Conservation (phyloP, 1,140 invertebrate species). For the Cecropterus lyciades region DNA sequence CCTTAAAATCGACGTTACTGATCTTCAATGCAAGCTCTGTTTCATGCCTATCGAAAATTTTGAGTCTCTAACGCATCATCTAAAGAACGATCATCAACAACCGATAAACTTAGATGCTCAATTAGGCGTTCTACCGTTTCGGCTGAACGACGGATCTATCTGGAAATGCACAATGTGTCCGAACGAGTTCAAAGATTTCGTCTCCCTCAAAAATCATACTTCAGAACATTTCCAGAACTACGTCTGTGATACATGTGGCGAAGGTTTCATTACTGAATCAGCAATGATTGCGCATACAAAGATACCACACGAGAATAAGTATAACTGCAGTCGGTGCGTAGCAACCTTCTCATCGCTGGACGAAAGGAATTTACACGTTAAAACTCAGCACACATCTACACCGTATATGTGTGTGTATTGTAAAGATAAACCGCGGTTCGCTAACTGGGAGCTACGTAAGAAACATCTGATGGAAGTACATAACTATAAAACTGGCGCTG, state of each 20-base stretch:
- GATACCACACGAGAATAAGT: slow-evolving; percentile 76
- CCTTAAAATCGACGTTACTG: slow-evolving; percentile 72
- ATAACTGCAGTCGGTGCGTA: slow-evolving; percentile 68
- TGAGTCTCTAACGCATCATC: slow-evolving; percentile 63
- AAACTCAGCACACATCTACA: slow-evolving; percentile 72
- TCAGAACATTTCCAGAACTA: slow-evolving; percentile 74
- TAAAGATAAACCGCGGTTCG: slow-evolving; percentile 72
- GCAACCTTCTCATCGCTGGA: slow-evolving; percentile 68
- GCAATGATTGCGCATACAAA: slow-evolving; percentile 75
- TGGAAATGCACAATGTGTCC: slow-evolving; percentile 76
- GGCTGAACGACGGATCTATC: slow-evolving; percentile 64
- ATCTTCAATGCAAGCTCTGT: slow-evolving; percentile 75
- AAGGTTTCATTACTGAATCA: slow-evolving; percentile 74
- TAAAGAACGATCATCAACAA: slow-evolving; percentile 70
- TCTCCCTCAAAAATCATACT: slow-evolving; percentile 69
- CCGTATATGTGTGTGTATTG: slow-evolving; percentile 73
- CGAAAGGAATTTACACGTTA: slow-evolving; percentile 73
- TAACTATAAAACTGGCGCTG: slow-evolving; percentile 67
- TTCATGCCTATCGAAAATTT: slow-evolving; percentile 64
- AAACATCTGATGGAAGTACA: slow-evolving; percentile 73
- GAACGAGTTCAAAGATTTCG: slow-evolving; percentile 73
- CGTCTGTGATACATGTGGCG: slow-evolving; percentile 74
- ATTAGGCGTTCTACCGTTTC: slow-evolving; percentile 67
- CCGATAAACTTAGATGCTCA: slow-evolving; percentile 67
- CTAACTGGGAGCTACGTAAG: slow-evolving; percentile 71